Evolutionary conservation across 1,140 invertebrate species (phyloP).

Genomic region (Saccostrea echinata): DNA sequence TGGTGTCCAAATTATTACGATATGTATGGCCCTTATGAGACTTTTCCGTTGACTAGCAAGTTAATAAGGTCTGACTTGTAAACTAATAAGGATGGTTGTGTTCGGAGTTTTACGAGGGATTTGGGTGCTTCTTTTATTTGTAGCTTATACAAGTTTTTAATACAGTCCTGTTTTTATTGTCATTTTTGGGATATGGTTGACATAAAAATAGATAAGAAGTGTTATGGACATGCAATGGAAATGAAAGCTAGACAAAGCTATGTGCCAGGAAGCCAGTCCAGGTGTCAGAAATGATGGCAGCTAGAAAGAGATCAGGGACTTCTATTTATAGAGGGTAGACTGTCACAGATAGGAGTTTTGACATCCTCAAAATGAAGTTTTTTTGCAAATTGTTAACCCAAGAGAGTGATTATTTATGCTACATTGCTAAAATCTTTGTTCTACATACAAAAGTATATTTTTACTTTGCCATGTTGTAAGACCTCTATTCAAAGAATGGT

Average conservation of each 20-base stretch:
- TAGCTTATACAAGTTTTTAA: slow-evolving; percentile 38
- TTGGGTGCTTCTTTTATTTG: slow-evolving; percentile 31
- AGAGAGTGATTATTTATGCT: not conserved
- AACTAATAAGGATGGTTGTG: slow-evolving; percentile 42
- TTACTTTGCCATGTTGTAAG: too few species aligned
- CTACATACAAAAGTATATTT: too few species aligned
- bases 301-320: not conserved
- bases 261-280: not conserved
- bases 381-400: slow-evolving; percentile 7
- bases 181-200: slow-evolving; percentile 35
- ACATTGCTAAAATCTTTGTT: too few species aligned
- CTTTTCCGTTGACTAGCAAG: slow-evolving; percentile 26
- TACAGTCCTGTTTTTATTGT: slow-evolving; percentile 33
- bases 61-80: slow-evolving; percentile 41
- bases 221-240: slow-evolving; percentile 42
- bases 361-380: not conserved
- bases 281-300: not conserved
- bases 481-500: too few species aligned
- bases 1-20: slow-evolving; percentile 46
- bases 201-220: slow-evolving; percentile 45
- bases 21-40: slow-evolving; percentile 36
- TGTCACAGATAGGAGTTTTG: not conserved
- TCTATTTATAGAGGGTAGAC: not conserved
- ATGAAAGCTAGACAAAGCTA: slow-evolving; percentile 44
- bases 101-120: slow-evolving; percentile 27